These are phyloP conservation scores for Aphis gossypii DNA, from an alignment of 1,140 invertebrate species.

Conservation along the genomic window DNA sequence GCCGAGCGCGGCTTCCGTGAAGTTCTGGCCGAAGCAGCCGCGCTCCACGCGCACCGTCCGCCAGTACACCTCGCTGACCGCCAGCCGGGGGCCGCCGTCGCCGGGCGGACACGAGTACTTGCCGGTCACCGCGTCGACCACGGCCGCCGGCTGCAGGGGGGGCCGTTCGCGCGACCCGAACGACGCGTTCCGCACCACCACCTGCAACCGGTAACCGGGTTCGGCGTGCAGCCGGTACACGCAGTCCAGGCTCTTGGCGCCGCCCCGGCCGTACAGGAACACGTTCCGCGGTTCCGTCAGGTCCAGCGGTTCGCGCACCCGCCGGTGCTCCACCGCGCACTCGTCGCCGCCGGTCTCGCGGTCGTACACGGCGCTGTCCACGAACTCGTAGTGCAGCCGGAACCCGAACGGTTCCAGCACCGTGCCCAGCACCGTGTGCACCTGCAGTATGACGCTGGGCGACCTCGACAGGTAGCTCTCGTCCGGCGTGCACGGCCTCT, in stretches of 20 bases:
- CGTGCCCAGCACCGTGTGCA: conserved; percentile 65
- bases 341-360: conserved; percentile 65
- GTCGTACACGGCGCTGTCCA: conserved; percentile 79
- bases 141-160: conserved; percentile 59
- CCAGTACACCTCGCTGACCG: conserved; percentile 71
- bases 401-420: conserved; percentile 66
- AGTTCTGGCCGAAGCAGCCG: conserved; percentile 79
- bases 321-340: conserved; percentile 69
- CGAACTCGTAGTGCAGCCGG: conserved; percentile 75
- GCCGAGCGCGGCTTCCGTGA: conserved; percentile 73
- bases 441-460: conserved; percentile 61
- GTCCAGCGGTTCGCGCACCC: conserved; percentile 69
- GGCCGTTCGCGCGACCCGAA: conserved; percentile 71
- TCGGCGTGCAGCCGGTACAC: conserved; percentile 76
- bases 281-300: conserved; percentile 77
- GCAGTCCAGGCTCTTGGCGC: conserved; percentile 77
- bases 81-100: conserved; percentile 65
- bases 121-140: conserved; percentile 72
- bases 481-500: conserved; percentile 76
- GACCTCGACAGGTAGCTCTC: conserved; percentile 82
- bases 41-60: conserved; percentile 70
- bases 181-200: conserved; percentile 76
- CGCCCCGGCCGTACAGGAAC: conserved; percentile 82
- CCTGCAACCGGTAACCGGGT: conserved; percentile 69
- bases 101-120: conserved; percentile 39